These are phyloP conservation scores for Porites cylindrica DNA, from an alignment of 92 coral and sea anemone species.

Conservation along the genomic window DNA sequence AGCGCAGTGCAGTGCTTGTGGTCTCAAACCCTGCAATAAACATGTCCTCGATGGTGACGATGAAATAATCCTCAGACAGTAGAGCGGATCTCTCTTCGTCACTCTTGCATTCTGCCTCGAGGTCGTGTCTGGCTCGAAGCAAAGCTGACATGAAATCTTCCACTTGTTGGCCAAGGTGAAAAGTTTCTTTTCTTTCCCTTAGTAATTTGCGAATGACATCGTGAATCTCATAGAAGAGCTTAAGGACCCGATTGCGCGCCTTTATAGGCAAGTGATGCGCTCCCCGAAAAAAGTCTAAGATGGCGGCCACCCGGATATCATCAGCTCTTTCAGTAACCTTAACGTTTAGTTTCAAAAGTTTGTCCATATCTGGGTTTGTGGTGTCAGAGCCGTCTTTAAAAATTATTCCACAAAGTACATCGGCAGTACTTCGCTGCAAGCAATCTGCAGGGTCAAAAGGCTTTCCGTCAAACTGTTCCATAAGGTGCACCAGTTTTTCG, in stretches of 20 bases:
- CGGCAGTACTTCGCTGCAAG: slow-evolving; percentile 50
- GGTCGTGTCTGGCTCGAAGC: background rate
- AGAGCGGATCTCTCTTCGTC: slow-evolving; percentile 2
- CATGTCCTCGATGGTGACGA: background rate
- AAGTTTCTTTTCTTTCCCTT: background rate
- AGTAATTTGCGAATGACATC: background rate
- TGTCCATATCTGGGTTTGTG: slow-evolving; percentile 40
- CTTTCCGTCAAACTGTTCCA: slow-evolving; percentile 46
- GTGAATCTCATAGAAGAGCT: background rate
- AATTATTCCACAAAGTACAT: slow-evolving; percentile 51
- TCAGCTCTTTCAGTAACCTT: background rate
- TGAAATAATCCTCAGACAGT: background rate
- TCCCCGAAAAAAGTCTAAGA: background rate
- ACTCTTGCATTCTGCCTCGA: background rate
- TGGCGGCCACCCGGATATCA: background rate
- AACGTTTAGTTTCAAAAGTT: slow-evolving; percentile 19
- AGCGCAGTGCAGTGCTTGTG: background rate
- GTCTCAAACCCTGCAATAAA: background rate
- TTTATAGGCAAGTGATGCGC: background rate
- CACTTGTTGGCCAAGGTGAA: background rate
- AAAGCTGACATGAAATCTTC: background rate
- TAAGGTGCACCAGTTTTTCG: slow-evolving; percentile 21
- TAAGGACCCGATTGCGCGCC: background rate
- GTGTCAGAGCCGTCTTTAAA: slow-evolving; percentile 62
- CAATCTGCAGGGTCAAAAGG: slow-evolving; percentile 33